phyloP scores from a whole-genome alignment of 2,113 vertebrate species.

The Cyprinodon brontotheroides region DNA sequence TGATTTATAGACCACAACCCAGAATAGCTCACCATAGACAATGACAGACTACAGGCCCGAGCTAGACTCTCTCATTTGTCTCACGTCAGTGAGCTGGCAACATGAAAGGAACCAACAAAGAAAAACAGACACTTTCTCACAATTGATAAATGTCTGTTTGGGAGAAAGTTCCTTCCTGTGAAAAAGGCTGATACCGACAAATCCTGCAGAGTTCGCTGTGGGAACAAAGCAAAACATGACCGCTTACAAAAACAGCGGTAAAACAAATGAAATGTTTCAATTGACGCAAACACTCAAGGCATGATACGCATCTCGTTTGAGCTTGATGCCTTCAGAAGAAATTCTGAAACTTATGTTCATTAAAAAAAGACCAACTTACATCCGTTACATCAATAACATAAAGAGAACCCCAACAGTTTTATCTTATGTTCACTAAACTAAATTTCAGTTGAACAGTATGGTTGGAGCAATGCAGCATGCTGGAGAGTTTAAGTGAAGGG shows the following conservation, averaged over 20 bases:
- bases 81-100: slow-evolving; percentile 51
- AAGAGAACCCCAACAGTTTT: neutral
- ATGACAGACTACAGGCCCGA: slow-evolving; percentile 47
- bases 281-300: neutral
- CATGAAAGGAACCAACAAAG: slow-evolving; percentile 49
- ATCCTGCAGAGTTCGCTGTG: slow-evolving; percentile 63
- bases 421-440: slow-evolving; percentile 4
- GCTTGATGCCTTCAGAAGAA: neutral
- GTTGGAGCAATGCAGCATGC: slow-evolving; percentile 26
- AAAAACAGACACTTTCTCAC: slow-evolving; percentile 67
- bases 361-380: neutral
- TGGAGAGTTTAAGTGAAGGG: slow-evolving; percentile 64
- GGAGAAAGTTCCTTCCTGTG: slow-evolving; percentile 84
- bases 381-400: neutral
- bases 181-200: slow-evolving; percentile 77
- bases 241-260: neutral
- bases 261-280: neutral
- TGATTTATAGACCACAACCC: slow-evolving; percentile 63
- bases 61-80: slow-evolving; percentile 54
- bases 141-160: slow-evolving; percentile 63
- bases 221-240: slow-evolving; percentile 49
- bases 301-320: neutral
- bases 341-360: neutral
- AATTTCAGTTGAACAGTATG: slow-evolving; percentile 19
- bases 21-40: slow-evolving; percentile 35